Percentiles rank a stretch among this genome's conserved stretches.
Evolutionary conservation across 2,888 invertebrate genomes (phyloP).

Genomic region (Auanema freiburgensis): DNA sequence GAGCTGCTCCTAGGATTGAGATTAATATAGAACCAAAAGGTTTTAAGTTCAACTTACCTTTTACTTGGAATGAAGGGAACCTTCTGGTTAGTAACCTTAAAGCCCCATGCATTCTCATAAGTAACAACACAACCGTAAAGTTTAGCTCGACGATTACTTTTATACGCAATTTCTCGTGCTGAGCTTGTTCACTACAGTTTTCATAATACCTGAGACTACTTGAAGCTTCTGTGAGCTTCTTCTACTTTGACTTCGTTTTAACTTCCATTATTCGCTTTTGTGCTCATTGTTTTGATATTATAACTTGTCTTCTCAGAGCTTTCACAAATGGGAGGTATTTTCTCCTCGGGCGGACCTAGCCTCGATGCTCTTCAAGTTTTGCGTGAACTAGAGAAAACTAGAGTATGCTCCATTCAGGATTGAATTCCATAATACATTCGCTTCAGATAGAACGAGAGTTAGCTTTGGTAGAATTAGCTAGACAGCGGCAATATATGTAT

Average conservation of each 20-base stretch:
- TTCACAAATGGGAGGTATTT: not conserved
- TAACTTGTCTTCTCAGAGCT: not conserved
- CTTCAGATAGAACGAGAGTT: slow-evolving; percentile 46
- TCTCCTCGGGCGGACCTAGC: not conserved
- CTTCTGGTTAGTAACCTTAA: too few relatives aligned
- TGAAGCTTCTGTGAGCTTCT: slow-evolving; percentile 2
- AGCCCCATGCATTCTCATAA: too few relatives aligned
- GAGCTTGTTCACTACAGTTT: too few relatives aligned
- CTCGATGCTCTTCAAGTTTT: slow-evolving; percentile 5
- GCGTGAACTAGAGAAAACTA: slow-evolving; percentile 11
- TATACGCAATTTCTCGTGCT: too few relatives aligned
- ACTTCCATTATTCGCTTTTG: not conserved
- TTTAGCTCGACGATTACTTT: not conserved
- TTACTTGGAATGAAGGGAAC: too few relatives aligned
- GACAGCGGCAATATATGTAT: not conserved
- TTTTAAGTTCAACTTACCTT: slow-evolving; percentile 1
- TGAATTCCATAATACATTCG: not conserved
- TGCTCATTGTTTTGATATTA: not conserved
- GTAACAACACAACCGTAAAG: not conserved
- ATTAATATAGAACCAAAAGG: too few relatives aligned
- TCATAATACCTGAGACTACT: too few relatives aligned
- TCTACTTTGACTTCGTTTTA: not conserved
- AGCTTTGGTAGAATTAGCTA: slow-evolving; percentile 13
- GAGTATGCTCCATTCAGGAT: too few relatives aligned
- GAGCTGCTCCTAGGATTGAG: too few relatives aligned